Conservation (phyloP, 2,797 vertebrate genomes). For the Champsocephalus esox region DNA sequence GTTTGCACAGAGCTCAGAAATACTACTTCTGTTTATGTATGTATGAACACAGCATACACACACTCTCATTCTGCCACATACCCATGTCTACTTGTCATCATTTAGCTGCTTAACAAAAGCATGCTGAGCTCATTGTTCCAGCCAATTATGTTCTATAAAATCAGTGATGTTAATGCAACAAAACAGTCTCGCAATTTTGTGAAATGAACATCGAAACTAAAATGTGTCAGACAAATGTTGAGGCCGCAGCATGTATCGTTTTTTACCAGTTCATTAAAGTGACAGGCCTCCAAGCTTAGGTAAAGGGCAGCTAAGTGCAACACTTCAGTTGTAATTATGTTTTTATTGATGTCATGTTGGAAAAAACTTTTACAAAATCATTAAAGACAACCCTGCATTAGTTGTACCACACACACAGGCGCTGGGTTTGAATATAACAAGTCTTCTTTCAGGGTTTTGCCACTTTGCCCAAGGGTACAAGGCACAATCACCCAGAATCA, state of each 20-base stretch:
- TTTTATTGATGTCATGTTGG: neutral
- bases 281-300: slow-evolving; percentile 15
- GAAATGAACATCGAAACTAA: slow-evolving; percentile 25
- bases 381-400: too few species aligned
- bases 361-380: neutral
- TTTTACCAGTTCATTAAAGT: slow-evolving; percentile 16
- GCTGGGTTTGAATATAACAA: slow-evolving; percentile 43
- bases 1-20: neutral
- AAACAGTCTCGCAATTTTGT: slow-evolving; percentile 28
- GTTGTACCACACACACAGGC: neutral
- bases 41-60: slow-evolving; percentile 27
- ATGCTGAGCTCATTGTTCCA: slow-evolving; percentile 53
- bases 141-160: slow-evolving; percentile 59
- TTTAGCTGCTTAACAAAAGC: slow-evolving; percentile 58
- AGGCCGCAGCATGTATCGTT: slow-evolving; percentile 25
- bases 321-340: neutral
- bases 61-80: slow-evolving; percentile 25
- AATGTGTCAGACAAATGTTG: slow-evolving; percentile 37
- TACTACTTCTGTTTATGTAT: slow-evolving; percentile 13
- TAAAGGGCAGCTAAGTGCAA: slow-evolving; percentile 3
- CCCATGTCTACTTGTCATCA: slow-evolving; percentile 41
- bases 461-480: slow-evolving; percentile 57
- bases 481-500: slow-evolving; percentile 61
- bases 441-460: slow-evolving; percentile 41
- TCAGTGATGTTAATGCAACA: slow-evolving; percentile 45